These are phyloP conservation scores for Eretmochelys imbricata DNA, from an alignment of 2,113 vertebrate species.

Conservation along the genomic window DNA sequence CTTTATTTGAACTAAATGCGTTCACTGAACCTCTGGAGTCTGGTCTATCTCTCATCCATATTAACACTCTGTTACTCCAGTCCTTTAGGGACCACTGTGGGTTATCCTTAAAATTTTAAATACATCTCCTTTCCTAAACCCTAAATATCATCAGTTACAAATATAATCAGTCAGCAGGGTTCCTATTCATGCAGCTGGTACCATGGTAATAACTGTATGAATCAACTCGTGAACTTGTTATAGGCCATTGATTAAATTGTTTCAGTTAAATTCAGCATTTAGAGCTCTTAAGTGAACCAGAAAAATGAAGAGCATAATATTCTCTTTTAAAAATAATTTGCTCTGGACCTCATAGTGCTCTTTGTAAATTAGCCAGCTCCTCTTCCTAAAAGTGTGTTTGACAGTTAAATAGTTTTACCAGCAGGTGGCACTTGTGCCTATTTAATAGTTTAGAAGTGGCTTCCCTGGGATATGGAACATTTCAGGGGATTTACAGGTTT, in stretches of 20 bases:
- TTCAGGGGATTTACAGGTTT: accelerated
- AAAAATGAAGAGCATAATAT: not conserved
- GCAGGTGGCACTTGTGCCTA: conserved; percentile 71
- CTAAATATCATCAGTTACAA: not conserved
- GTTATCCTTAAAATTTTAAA: not conserved
- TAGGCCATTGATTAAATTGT: not conserved
- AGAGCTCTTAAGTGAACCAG: not conserved
- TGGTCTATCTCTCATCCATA: not conserved
- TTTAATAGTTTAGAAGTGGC: not conserved
- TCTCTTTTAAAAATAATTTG: not conserved
- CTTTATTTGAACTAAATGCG: not conserved
- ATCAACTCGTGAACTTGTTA: not conserved
- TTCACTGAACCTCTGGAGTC: not conserved
- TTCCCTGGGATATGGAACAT: not conserved
- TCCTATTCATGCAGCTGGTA: not conserved
- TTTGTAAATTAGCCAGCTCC: not conserved
- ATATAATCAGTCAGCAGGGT: not conserved
- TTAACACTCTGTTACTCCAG: not conserved
- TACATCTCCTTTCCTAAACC: not conserved
- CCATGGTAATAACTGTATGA: not conserved
- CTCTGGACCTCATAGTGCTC: not conserved
- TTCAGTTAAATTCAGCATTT: not conserved
- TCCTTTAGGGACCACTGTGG: not conserved
- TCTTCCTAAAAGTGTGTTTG: not conserved
- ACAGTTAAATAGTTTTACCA: conserved; percentile 36